Conservation (phyloP, 2,888 invertebrate genomes). For the Pachydiplax longipennis region DNA sequence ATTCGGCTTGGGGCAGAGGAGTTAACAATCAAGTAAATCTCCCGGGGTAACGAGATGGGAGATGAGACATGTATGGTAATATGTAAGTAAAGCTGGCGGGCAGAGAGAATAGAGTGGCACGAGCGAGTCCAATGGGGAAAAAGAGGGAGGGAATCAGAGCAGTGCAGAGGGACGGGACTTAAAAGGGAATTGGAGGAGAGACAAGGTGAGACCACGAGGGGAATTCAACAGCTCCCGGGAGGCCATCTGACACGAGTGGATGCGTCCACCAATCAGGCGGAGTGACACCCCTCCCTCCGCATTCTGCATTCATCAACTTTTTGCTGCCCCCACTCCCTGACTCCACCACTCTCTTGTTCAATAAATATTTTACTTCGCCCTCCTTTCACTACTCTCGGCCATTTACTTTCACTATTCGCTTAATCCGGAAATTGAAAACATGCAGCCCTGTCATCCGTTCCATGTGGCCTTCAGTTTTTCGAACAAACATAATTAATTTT, state of each 20-base stretch:
- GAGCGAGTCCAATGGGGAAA: neutral
- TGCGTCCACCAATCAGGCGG: neutral
- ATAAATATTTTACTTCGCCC: neutral
- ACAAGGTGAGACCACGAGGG: neutral
- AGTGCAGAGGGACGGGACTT: neutral
- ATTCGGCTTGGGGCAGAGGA: neutral
- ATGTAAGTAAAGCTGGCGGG: neutral
- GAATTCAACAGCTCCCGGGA: slow-evolving; percentile 5
- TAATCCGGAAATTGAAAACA: too few relatives aligned
- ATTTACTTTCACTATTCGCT: too few relatives aligned
- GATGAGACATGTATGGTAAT: neutral
- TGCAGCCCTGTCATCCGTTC: too few relatives aligned
- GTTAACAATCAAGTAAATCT: neutral
- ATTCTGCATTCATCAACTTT: neutral
- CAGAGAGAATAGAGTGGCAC: neutral
- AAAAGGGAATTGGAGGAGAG: neutral
- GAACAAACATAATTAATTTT: too few relatives aligned
- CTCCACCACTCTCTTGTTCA: too few relatives aligned
- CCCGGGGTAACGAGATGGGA: neutral
- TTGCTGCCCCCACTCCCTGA: neutral
- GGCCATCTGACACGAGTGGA: slow-evolving; percentile 8
- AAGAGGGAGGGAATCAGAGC: neutral
- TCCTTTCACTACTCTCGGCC: neutral
- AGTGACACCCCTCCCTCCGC: neutral
- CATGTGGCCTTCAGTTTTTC: too few relatives aligned